phyloP scores from a whole-genome alignment of 2,888 invertebrate genomes.

The Mythimna albipuncta region DNA sequence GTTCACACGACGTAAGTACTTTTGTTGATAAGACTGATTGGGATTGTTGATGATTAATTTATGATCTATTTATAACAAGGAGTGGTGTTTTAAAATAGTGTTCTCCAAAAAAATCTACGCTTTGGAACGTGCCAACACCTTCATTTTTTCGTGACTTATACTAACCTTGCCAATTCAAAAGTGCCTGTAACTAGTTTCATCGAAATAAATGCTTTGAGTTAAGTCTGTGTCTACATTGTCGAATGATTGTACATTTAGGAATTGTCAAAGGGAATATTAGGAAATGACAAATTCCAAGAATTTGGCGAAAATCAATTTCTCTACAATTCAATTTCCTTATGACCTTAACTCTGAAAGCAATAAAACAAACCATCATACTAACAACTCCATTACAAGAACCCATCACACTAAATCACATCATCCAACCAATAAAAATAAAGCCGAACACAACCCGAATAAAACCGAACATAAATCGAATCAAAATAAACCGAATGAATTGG shows the following conservation, averaged over 20 bases:
- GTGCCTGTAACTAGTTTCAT: too few relatives aligned
- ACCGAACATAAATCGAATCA: constrained; percentile 39
- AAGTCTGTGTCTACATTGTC: too few relatives aligned
- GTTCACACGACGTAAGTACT: constrained; percentile 32
- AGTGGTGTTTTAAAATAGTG: background rate
- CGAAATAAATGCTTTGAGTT: too few relatives aligned
- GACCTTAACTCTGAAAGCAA: constrained; percentile 8
- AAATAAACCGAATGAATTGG: constrained; percentile 42
- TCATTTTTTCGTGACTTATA: too few relatives aligned
- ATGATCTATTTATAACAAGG: constrained; percentile 3
- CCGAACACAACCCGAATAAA: constrained; percentile 18
- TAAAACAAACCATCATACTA: constrained; percentile 20
- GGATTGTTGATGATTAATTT: background rate
- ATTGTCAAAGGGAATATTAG: background rate
- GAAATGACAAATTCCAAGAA: background rate
- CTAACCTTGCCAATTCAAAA: too few relatives aligned
- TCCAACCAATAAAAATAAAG: constrained; percentile 29
- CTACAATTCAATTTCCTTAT: background rate
- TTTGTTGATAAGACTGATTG: constrained; percentile 4
- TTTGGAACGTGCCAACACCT: background rate
- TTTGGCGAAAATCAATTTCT: background rate
- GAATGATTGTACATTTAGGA: too few relatives aligned
- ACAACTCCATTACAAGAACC: constrained; percentile 28
- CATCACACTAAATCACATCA: constrained; percentile 27
- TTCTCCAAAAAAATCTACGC: background rate